Conservation (phyloP, 2,797 vertebrate species). For the Taenioides sp. region DNA sequence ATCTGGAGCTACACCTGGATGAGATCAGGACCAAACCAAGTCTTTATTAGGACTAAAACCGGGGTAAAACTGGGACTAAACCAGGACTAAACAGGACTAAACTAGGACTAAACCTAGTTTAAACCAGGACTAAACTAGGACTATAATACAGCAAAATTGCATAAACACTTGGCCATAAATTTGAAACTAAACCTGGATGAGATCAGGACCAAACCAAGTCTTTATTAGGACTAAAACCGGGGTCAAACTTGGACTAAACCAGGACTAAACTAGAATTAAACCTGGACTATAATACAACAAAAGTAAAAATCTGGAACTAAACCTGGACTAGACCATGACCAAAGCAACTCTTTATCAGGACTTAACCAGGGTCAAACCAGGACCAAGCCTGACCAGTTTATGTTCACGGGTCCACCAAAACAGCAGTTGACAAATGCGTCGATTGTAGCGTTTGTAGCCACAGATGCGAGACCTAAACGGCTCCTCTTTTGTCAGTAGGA, state of each 20-base stretch:
- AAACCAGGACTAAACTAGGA: too few species aligned
- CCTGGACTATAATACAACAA: neutral
- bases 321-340: neutral
- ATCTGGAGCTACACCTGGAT: neutral
- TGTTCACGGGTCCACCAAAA: neutral
- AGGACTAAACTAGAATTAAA: neutral
- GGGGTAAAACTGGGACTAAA: too few species aligned
- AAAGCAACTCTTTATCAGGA: neutral
- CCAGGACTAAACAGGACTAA: neutral
- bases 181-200: neutral
- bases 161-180: too few species aligned
- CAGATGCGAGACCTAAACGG: neutral
- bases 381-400: neutral
- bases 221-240: too few species aligned
- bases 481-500: conserved; percentile 14
- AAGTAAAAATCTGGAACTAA: neutral
- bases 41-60: too few species aligned
- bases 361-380: neutral
- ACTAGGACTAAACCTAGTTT: neutral
- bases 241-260: too few species aligned
- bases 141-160: neutral
- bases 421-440: conserved; percentile 1
- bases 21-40: too few species aligned
- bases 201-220: too few species aligned
- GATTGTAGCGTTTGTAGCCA: neutral